Evolutionary conservation across 2,113 vertebrate species (phyloP).

Genomic region (Amblyopsis rosae): DNA sequence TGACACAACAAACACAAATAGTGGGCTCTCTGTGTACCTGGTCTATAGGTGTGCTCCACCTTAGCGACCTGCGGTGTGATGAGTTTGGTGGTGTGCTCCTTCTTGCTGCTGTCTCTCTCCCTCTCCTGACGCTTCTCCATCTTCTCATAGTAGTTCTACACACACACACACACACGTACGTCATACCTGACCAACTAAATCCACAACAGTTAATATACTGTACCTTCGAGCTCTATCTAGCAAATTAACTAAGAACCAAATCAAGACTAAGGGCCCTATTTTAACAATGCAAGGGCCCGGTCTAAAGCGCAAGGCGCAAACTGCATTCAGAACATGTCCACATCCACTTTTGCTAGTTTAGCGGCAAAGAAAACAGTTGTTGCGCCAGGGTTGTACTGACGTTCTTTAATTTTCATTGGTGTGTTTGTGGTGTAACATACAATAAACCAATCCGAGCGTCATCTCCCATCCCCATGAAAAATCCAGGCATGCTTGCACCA

Average conservation of each 20-base stretch:
- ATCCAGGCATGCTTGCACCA: no score
- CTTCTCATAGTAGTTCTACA: conserved; percentile 96
- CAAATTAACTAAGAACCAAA: background rate
- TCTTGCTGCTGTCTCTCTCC: conserved; percentile 84
- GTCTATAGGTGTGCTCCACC: conserved; percentile 92
- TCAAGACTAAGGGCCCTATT: no score
- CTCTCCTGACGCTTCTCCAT: conserved; percentile 87
- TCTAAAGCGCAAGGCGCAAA: no score
- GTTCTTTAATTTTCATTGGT: no score
- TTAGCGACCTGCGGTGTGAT: conserved; percentile 97
- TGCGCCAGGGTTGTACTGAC: no score
- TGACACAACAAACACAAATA: no score
- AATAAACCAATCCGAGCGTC: background rate
- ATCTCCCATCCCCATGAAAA: no score
- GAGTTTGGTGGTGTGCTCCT: conserved; percentile 89
- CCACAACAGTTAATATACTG: background rate
- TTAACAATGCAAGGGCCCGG: no score
- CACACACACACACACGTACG: background rate
- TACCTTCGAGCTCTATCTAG: background rate
- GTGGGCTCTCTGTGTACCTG: conserved; percentile 73
- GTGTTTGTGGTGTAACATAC: no score
- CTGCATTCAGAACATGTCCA: no score
- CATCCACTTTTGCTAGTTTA: no score
- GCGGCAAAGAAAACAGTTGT: no score
- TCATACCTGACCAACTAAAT: background rate